Evolutionary conservation across 1,140 invertebrate species (phyloP).

Genomic region (Idris sp.): DNA sequence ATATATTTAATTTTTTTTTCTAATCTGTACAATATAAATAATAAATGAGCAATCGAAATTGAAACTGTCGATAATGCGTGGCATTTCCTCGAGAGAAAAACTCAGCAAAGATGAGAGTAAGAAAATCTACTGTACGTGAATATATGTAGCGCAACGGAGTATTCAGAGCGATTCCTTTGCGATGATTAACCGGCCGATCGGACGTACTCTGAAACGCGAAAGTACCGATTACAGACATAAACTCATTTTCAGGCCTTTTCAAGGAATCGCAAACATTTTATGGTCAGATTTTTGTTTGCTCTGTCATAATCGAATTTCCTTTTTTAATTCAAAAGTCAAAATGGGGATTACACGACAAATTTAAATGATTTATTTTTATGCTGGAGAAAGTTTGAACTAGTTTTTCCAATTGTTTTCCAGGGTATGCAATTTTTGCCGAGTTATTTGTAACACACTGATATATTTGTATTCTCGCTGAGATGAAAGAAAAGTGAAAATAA

Average conservation of each 20-base stretch:
- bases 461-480: too few species aligned
- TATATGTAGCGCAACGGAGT: slow-evolving; percentile 42
- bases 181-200: slow-evolving; percentile 68
- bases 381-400: too few species aligned
- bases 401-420: too few species aligned
- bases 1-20: too few species aligned
- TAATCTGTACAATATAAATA: slow-evolving; percentile 15
- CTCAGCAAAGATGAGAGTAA: slow-evolving; percentile 4
- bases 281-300: slow-evolving; percentile 13
- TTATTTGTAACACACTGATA: too few species aligned
- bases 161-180: slow-evolving; percentile 47
- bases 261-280: slow-evolving; percentile 17
- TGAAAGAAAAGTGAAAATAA: too few species aligned
- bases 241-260: slow-evolving; percentile 39
- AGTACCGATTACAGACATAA: slow-evolving; percentile 75
- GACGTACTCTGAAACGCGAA: slow-evolving; percentile 69
- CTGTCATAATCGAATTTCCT: too few species aligned
- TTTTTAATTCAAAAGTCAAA: too few species aligned
- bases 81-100: slow-evolving; percentile 8
- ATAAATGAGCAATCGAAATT: slow-evolving; percentile 28
- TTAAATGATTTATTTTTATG: too few species aligned
- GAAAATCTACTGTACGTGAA: slow-evolving; percentile 25
- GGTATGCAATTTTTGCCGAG: too few species aligned
- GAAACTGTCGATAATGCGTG: slow-evolving; percentile 15
- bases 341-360: too few species aligned